Evolutionary conservation across 2,888 invertebrate genomes (phyloP).

Genomic region (Desoria tigrina): DNA sequence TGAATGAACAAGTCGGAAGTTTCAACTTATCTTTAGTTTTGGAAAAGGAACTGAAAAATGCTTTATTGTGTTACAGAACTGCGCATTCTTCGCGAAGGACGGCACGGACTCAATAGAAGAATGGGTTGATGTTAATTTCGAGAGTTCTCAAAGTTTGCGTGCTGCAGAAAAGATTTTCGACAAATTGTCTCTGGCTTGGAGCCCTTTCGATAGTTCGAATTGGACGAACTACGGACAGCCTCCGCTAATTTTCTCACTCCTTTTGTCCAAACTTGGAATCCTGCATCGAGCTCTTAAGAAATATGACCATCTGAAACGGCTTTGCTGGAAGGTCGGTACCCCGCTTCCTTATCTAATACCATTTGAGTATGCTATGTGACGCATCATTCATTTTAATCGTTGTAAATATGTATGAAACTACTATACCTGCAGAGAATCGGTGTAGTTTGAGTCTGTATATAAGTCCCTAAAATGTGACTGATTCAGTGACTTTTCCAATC

Average conservation of each 20-base stretch:
- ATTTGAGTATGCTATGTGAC: too few relatives aligned
- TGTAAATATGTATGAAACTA: too few relatives aligned
- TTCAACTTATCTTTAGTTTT: not conserved
- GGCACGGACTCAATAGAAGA: not conserved
- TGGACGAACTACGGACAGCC: constrained; percentile 3
- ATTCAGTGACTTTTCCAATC: too few relatives aligned
- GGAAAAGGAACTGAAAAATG: too few relatives aligned
- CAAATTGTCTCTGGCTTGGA: constrained; percentile 34
- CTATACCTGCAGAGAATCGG: too few relatives aligned
- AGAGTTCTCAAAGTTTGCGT: constrained; percentile 25
- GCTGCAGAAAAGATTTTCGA: constrained; percentile 44
- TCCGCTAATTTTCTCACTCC: not conserved
- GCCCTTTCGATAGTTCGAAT: constrained; percentile 4
- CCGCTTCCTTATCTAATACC: too few relatives aligned
- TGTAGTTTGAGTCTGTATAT: too few relatives aligned
- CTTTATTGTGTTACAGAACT: constrained; percentile 1
- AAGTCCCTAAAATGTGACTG: too few relatives aligned
- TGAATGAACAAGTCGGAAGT: not conserved
- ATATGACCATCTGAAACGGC: constrained; percentile 43
- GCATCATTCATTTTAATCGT: too few relatives aligned
- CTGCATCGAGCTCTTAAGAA: constrained; percentile 43
- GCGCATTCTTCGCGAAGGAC: not conserved
- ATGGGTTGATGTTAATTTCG: not conserved
- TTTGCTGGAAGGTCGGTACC: constrained; percentile 46
- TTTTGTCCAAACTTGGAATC: constrained; percentile 32